Conservation (phyloP, 1,140 invertebrate genomes). For the Dufourea novaeangliae region DNA sequence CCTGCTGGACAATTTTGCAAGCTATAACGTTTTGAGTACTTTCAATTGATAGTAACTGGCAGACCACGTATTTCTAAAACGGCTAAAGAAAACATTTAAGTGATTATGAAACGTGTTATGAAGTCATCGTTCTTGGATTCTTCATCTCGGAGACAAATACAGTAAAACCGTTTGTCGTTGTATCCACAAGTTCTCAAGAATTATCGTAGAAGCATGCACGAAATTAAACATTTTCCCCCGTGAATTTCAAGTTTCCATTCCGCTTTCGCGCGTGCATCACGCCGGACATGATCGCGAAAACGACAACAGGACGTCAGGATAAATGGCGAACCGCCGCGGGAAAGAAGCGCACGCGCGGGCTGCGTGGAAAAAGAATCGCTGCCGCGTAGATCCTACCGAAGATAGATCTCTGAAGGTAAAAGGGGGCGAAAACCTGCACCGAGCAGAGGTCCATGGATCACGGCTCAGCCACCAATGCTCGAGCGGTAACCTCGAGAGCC, state of each 20-base stretch:
- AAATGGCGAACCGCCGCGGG: conserved; percentile 8
- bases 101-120: too few species aligned
- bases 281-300: not conserved
- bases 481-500: conserved; percentile 39
- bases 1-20: too few species aligned
- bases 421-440: conserved; percentile 34
- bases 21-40: too few species aligned
- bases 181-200: too few species aligned
- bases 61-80: too few species aligned
- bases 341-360: conserved; percentile 1
- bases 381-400: conserved; percentile 20
- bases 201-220: not conserved
- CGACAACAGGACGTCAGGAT: conserved; percentile 6
- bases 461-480: conserved; percentile 54
- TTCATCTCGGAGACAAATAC: too few species aligned
- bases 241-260: not conserved
- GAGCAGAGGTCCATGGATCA: conserved; percentile 62
- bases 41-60: too few species aligned
- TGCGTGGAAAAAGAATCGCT: not conserved
- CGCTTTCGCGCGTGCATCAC: conserved; percentile 25
- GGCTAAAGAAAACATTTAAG: too few species aligned
- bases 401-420: conserved; percentile 46
- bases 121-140: too few species aligned
- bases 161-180: too few species aligned
- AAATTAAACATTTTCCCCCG: too few species aligned